Evolutionary conservation across 1,140 invertebrate genomes (phyloP), one percentile per base, ranked within the genome.

Genomic region (Mizuhopecten yessoensis): DNA sequence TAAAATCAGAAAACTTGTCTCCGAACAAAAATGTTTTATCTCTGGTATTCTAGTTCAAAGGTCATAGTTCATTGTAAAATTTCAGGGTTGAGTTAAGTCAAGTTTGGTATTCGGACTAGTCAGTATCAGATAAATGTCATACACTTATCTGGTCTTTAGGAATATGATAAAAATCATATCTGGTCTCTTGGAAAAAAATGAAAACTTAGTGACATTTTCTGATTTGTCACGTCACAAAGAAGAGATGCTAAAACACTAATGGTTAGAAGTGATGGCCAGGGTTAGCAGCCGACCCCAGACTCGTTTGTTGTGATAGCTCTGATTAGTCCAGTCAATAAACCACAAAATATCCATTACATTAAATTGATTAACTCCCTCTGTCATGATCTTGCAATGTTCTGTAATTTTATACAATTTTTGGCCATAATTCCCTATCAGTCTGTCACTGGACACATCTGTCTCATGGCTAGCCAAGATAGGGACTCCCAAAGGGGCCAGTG

Each of bases 321-420:
- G 57, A 75, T 75, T 75, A 75, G 57, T 29, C 57, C n/a, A 75
- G 23, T 75, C 57, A 75, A 75, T 75, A 75, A 29, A 75, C 57
- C 57, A 29, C 57, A 75, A n/a, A 75, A 75, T 75, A 75, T 75
- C 57, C 57, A 75, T 75, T 75, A 75, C 57, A n/a, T 75, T 75
- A 75, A 75, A n/a, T 75, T 75, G 57, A 75, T 75, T 75, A 75
- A 75, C 23, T 75, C 57, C 57, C 57, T 75, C 57, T 75, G 23
- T 29, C 57, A 75, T n/a, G 57, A 75, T 75, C 57, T n/a, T 75
- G 57, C 57, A 75, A 75, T 75, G 57, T 75, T 75, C 57, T 75
- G 57, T 75, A 75, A 75, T 29, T 75, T 75, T 75, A 75, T 75
- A 75, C 57, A 75, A 23, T 75, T 75, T 75, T 75, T 75, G 23